Conservation (phyloP, 2,797 vertebrate species). For the Echiichthys vipera region DNA sequence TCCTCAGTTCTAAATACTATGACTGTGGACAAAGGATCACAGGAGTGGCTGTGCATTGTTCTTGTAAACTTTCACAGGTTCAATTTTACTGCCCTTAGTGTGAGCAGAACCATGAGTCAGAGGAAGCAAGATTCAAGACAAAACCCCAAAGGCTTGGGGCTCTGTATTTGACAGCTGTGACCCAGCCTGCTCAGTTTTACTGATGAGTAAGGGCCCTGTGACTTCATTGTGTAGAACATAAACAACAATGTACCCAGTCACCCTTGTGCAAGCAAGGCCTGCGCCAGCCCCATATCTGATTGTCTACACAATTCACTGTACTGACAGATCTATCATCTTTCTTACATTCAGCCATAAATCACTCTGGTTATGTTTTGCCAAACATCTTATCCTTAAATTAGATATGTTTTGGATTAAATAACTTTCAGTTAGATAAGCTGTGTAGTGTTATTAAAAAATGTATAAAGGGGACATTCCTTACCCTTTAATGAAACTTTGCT, state of each 20-base stretch:
- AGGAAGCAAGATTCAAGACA: conserved; percentile 37
- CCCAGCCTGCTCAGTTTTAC: conserved; percentile 47
- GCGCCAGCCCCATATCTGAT: conserved; percentile 23
- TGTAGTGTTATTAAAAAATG: background rate
- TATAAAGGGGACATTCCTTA: background rate
- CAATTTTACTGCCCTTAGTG: conserved; percentile 37
- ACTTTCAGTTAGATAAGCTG: conserved; percentile 22
- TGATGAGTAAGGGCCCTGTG: conserved; percentile 51
- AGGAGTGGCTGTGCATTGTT: conserved; percentile 13
- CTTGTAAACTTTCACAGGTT: conserved; percentile 32
- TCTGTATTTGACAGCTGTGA: conserved; percentile 60
- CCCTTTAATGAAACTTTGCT: too few species aligned
- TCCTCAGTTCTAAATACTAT: background rate
- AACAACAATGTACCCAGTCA: conserved; percentile 56
- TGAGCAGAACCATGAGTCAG: conserved; percentile 41
- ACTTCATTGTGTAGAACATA: conserved; percentile 61
- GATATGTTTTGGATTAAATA: conserved; percentile 45
- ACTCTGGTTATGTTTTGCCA: conserved; percentile 39
- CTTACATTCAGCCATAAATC: conserved; percentile 61
- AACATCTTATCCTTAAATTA: conserved; percentile 55
- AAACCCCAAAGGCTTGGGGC: conserved; percentile 14
- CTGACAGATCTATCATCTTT: conserved; percentile 59
- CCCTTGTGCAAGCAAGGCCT: conserved; percentile 37
- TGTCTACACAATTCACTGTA: conserved; percentile 31
- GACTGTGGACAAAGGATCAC: conserved; percentile 1